These are phyloP conservation scores for Tolmerus cingulatus DNA, from an alignment of 2,888 invertebrate genomes.

Conservation along the genomic window DNA sequence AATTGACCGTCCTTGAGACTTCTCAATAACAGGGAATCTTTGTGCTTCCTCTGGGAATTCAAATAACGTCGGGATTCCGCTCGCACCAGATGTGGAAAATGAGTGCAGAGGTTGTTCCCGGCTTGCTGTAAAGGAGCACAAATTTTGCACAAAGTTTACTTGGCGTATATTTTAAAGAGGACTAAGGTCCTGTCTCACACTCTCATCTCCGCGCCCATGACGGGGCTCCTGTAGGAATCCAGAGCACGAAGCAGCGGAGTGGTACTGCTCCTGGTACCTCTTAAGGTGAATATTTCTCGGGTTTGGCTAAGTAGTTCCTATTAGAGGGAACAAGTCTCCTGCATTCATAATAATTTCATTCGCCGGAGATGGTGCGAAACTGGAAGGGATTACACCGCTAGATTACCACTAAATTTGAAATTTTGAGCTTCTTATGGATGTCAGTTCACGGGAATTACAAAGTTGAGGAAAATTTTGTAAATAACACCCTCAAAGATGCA, in stretches of 20 bases:
- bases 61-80: not conserved
- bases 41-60: not conserved
- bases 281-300: not conserved
- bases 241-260: not conserved
- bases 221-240: not conserved
- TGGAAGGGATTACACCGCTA: not conserved
- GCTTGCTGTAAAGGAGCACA: not conserved
- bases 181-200: not conserved
- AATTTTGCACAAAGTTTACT: not conserved
- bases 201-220: not conserved
- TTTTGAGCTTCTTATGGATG: not conserved
- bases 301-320: not conserved
- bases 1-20: conserved; percentile 8
- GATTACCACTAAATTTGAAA: not conserved
- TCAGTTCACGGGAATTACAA: not conserved
- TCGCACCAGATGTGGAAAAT: conserved; percentile 21
- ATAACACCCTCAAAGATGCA: not conserved
- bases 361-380: not conserved
- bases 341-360: not conserved
- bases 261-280: not conserved
- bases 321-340: not conserved
- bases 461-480: not conserved
- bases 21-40: not conserved
- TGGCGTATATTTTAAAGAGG: not conserved
- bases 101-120: conserved; percentile 1